Percentiles rank a stretch among this genome's conserved stretches.
Evolutionary conservation across 2,888 invertebrate species (phyloP).

Genomic region (Seira sanloemensis): DNA sequence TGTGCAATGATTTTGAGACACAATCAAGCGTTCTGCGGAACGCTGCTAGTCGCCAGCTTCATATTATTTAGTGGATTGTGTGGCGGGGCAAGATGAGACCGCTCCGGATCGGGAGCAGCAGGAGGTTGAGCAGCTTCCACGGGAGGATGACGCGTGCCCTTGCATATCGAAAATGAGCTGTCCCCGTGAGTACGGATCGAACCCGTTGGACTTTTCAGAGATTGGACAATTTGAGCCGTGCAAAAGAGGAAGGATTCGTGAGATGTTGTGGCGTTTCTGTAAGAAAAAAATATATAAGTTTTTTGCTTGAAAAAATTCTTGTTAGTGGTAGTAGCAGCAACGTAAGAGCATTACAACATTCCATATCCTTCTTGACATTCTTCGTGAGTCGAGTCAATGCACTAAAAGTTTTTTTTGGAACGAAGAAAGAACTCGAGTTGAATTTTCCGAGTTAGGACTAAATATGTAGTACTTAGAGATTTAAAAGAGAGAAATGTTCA

Average conservation of each 20-base stretch:
- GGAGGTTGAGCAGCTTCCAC: neutral
- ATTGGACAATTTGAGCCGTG: constrained; percentile 67
- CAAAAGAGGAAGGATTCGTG: constrained; percentile 62
- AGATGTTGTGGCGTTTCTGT: constrained; percentile 72
- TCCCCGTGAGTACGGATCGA: constrained; percentile 68
- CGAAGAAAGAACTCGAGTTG: no score
- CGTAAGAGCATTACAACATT: no score
- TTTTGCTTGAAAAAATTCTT: no score
- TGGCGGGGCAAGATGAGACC: constrained; percentile 44
- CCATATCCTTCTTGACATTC: no score
- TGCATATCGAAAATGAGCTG: constrained; percentile 64
- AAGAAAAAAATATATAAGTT: no score
- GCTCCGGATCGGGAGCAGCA: neutral
- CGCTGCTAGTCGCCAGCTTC: constrained; percentile 19
- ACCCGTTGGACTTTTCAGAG: constrained; percentile 67
- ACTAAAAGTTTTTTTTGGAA: no score
- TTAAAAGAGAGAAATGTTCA: no score
- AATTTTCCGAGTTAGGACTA: no score
- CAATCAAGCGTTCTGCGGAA: constrained; percentile 39
- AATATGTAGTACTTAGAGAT: no score
- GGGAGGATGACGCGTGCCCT: constrained; percentile 60
- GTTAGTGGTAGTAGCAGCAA: no score
- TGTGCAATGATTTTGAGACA: constrained; percentile 37
- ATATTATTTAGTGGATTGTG: neutral
- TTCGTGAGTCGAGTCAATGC: no score